Evolutionary conservation across 2,797 vertebrate species (phyloP), one percentile per base, ranked within the genome.

Genomic region (Melanotaenia pygmaea): DNA sequence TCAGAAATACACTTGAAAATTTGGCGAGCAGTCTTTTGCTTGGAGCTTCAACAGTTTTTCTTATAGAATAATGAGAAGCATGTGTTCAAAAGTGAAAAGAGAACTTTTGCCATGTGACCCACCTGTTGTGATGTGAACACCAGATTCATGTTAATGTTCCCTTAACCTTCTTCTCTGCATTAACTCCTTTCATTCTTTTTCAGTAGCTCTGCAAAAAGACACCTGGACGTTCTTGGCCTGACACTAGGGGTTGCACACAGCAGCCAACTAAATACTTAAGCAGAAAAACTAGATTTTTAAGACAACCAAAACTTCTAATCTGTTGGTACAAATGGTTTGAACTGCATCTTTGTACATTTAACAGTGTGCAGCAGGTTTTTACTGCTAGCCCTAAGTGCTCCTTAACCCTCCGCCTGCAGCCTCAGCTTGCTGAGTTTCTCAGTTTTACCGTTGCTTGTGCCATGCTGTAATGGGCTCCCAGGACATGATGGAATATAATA

Each of bases 61-160:
- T 94, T 90, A 91, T 62, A 47, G 90, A 91, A 92, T 96, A 97
- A 97, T 95, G 92, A 92, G 92, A 96, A 96, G 93, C 95, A 96
- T 94, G 92, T 98, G 96, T 96, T 90, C 22, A 11, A 43, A 74
- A 70, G 76, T 68, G 57, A 50, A 70, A 94, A 91, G 94, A 94
- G 94, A 96, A 95, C 92, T 94, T 94, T 92, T 94, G 94, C 94
- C 90, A 90, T 91, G 84, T 94, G 95, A 97, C 95, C 95, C 94
- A 96, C 96, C 96, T 97, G 97, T 97, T 91, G 88, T 87, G 92
- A 90, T 94, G 94, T 95, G 89, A 95, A 96, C 93, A 87, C 90
- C 89, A 90, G 91, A 91, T 93, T 95, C 86, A 92, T 94, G 94
- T 91, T 91, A 89, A 79, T 85, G 86, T 91, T 92, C 91, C 93